Percentiles rank a stretch among this genome's conserved stretches.
Evolutionary conservation across 53 echinoderm and acorn worm species (phyloP).

Genomic region (Glandiceps talaboti): DNA sequence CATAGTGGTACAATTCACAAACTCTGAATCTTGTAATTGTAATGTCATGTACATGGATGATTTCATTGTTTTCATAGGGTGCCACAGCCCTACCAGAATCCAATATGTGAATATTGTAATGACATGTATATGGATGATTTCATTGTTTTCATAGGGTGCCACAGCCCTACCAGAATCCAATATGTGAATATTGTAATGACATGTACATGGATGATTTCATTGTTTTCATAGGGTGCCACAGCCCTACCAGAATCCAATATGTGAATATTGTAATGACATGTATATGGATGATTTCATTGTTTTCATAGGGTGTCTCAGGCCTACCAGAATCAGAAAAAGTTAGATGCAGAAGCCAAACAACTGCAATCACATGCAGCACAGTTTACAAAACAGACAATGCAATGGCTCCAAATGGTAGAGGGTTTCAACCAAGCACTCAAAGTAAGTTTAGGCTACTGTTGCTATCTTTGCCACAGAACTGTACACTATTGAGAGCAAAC

Average conservation of each 20-base stretch:
- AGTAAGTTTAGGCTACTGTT: too few species aligned
- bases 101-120: too few species aligned
- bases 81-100: too few species aligned
- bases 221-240: slow-evolving; percentile 52
- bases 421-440: slow-evolving; percentile 93
- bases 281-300: neutral
- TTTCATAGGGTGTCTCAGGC: slow-evolving; percentile 70
- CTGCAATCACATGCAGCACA: slow-evolving; percentile 84
- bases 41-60: too few species aligned
- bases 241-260: slow-evolving; percentile 73
- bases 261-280: neutral
- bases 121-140: too few species aligned
- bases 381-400: slow-evolving; percentile 96
- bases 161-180: too few species aligned
- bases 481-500: too few species aligned
- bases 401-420: slow-evolving; percentile 83
- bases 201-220: neutral
- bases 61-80: too few species aligned
- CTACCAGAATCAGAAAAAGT: slow-evolving; percentile 77
- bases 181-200: neutral
- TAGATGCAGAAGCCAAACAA: slow-evolving; percentile 86
- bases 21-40: too few species aligned
- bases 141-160: too few species aligned
- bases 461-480: too few species aligned
- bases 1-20: too few species aligned